Conservation (phyloP, 1,140 invertebrate species). For the Oedothorax gibbosus region DNA sequence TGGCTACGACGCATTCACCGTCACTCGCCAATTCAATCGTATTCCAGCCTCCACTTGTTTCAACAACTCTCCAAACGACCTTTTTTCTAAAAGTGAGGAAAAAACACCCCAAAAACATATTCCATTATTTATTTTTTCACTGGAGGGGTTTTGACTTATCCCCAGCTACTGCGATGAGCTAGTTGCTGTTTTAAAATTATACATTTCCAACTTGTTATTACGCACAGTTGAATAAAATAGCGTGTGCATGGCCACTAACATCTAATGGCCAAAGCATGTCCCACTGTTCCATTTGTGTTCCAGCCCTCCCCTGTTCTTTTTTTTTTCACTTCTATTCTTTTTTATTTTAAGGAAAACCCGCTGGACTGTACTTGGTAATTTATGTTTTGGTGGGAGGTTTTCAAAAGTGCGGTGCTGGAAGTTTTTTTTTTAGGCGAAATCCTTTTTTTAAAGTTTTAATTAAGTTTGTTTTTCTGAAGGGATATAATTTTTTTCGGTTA, state of each 20-base stretch:
- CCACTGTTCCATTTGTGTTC: constrained; percentile 35
- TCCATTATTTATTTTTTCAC: constrained; percentile 7
- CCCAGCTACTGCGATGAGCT: constrained; percentile 21
- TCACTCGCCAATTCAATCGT: no score
- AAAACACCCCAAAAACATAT: constrained; percentile 25
- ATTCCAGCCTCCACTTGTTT: no score
- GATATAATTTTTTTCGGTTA: no score
- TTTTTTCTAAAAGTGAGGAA: neutral
- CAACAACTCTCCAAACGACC: constrained; percentile 8
- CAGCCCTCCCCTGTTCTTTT: neutral
- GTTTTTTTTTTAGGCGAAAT: neutral
- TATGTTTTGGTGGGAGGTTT: neutral
- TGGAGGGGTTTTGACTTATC: constrained; percentile 22
- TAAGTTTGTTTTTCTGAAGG: constrained; percentile 11
- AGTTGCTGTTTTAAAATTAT: constrained; percentile 47
- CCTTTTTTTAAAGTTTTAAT: constrained; percentile 30
- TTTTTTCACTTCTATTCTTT: neutral
- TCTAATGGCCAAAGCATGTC: neutral
- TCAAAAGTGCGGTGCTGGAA: neutral
- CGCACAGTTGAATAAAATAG: constrained; percentile 3
- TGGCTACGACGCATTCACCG: no score
- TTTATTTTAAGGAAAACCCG: constrained; percentile 13
- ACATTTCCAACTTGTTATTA: constrained; percentile 56
- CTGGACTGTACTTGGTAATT: neutral
- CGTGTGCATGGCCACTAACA: constrained; percentile 25